Evolutionary conservation across 2,113 vertebrate species (phyloP).

Genomic region (Melanostigma gelatinosum): DNA sequence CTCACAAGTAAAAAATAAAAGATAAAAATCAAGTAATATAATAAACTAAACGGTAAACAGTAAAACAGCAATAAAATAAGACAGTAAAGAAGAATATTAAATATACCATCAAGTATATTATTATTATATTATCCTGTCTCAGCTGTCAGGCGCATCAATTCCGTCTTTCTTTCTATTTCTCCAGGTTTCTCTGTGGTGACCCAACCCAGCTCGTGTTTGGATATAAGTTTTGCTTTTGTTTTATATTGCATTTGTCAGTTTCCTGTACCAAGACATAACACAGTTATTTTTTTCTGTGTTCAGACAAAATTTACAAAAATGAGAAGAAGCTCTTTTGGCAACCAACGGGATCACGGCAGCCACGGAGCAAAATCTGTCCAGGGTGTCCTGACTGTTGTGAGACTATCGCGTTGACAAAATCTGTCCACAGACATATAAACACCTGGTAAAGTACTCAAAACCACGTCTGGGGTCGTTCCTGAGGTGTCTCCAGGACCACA

Average conservation of each 20-base stretch:
- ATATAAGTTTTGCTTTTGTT: background rate
- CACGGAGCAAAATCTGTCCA: background rate
- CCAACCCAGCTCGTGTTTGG: background rate
- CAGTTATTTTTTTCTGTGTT: background rate
- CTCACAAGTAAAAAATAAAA: no score
- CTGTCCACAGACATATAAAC: background rate
- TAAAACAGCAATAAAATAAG: no score
- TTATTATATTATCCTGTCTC: constrained; percentile 27
- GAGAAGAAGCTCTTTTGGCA: background rate
- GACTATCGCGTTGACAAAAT: background rate
- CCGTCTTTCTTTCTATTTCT: background rate
- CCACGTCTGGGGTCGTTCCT: background rate
- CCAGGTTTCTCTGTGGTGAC: background rate
- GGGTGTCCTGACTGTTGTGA: background rate
- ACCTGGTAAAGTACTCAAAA: background rate
- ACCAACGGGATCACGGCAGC: background rate
- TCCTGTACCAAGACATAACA: background rate
- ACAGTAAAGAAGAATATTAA: no score
- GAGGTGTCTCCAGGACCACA: background rate
- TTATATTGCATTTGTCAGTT: background rate
- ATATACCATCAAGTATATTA: no score
- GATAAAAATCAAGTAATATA: no score
- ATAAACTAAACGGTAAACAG: no score
- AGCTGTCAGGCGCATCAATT: constrained; percentile 42
- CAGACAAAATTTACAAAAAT: background rate